Percentiles rank a stretch among this genome's conserved stretches.
phyloP scores from a whole-genome alignment of 2,113 vertebrate species.

The Barnardius zonarius region DNA sequence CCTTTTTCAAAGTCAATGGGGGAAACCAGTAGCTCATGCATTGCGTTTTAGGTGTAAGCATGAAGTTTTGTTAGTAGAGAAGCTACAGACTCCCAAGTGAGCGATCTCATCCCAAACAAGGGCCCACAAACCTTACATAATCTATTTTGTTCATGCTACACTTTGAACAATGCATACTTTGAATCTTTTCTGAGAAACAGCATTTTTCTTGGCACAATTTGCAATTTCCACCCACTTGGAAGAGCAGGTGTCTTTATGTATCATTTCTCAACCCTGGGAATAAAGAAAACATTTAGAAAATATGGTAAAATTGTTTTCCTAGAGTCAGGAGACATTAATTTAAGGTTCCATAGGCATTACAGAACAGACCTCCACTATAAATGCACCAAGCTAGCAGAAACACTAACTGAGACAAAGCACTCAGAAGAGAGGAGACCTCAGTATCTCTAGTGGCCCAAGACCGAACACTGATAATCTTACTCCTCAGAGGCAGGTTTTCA shows the following conservation, averaged over 20 bases:
- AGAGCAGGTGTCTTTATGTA: slow-evolving; percentile 33
- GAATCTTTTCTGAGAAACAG: slow-evolving; percentile 6
- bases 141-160: neutral
- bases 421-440: neutral
- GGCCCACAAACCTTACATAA: neutral
- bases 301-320: neutral
- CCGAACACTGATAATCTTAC: slow-evolving; percentile 19
- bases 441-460: neutral
- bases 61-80: neutral
- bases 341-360: neutral
- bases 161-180: slow-evolving; percentile 33
- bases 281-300: slow-evolving; percentile 15
- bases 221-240: slow-evolving; percentile 18
- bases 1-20: neutral
- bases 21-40: neutral
- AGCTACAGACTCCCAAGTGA: neutral
- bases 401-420: neutral
- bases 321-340: neutral
- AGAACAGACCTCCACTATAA: neutral
- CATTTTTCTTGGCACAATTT: neutral
- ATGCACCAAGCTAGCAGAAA: neutral
- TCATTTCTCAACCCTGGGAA: neutral
- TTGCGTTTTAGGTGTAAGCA: neutral
- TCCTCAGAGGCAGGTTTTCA: neutral
- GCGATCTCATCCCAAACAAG: neutral